These are phyloP conservation scores for Cremastobaeus sp. DNA, from an alignment of 2,888 invertebrate species.

Conservation along the genomic window DNA sequence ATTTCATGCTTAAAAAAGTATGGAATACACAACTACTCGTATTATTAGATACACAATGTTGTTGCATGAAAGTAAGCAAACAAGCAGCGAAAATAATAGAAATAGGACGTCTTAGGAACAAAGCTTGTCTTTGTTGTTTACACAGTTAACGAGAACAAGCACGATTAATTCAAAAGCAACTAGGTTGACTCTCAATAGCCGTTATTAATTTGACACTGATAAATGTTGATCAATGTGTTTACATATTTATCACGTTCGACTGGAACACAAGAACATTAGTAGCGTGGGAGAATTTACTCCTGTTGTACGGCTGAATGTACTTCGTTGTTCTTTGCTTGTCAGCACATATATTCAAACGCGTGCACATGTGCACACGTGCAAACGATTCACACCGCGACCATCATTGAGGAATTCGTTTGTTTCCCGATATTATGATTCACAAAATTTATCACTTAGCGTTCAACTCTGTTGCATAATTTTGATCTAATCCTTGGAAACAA, in stretches of 20 bases:
- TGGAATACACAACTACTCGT: too few relatives aligned
- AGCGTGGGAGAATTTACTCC: constrained; percentile 38
- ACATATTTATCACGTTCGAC: constrained; percentile 51
- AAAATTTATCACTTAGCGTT: constrained; percentile 3
- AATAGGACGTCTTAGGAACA: too few relatives aligned
- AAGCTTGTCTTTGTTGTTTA: constrained; percentile 8
- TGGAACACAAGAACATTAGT: constrained; percentile 35
- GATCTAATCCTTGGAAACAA: too few relatives aligned
- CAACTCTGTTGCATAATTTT: too few relatives aligned
- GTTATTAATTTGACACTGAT: constrained; percentile 54
- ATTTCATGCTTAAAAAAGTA: too few relatives aligned
- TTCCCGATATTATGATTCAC: constrained; percentile 17
- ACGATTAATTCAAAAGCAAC: constrained; percentile 38
- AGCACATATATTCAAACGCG: constrained; percentile 5
- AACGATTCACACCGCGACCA: constrained; percentile 20
- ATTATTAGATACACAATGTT: too few relatives aligned
- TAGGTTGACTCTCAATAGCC: constrained; percentile 40
- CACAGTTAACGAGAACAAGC: constrained; percentile 20
- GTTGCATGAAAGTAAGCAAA: too few relatives aligned
- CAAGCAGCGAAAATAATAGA: too few relatives aligned
- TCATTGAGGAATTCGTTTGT: constrained; percentile 25
- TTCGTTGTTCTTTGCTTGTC: constrained; percentile 27
- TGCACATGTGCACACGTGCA: constrained; percentile 18
- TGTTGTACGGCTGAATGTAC: constrained; percentile 21
- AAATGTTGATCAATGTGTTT: constrained; percentile 55